A percentile compares a stretch with the other conserved stretches of the same genome.
These are phyloP conservation scores for Vanessa atalanta DNA, from an alignment of 1,140 invertebrate species.

Conservation along the genomic window DNA sequence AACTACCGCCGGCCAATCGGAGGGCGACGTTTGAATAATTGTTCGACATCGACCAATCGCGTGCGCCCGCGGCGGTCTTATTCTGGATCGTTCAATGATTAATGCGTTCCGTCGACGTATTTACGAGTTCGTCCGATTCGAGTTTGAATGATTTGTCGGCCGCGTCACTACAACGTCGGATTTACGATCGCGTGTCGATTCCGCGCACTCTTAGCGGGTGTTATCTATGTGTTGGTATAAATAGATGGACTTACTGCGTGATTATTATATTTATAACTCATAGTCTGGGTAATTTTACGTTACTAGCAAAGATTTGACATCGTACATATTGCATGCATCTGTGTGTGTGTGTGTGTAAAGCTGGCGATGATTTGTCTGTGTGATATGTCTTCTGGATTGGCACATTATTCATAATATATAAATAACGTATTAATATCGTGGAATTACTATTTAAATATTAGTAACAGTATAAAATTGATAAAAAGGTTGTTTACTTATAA, in stretches of 20 bases:
- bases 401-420: too few relatives aligned
- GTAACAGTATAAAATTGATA: too few relatives aligned
- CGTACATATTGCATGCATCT: too few relatives aligned
- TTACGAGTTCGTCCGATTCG: slow-evolving; percentile 63
- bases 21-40: slow-evolving; percentile 70
- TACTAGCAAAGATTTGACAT: background rate
- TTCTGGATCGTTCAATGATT: slow-evolving; percentile 65
- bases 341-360: too few relatives aligned
- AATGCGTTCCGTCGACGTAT: slow-evolving; percentile 62
- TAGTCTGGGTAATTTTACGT: background rate
- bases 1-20: slow-evolving; percentile 57
- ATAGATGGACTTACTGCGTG: background rate
- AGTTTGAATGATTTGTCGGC: slow-evolving; percentile 71
- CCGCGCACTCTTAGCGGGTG: slow-evolving; percentile 12
- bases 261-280: background rate
- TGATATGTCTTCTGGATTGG: too few relatives aligned
- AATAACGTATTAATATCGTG: too few relatives aligned
- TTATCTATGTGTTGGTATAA: slow-evolving; percentile 4
- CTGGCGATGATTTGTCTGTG: too few relatives aligned
- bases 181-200: slow-evolving; percentile 68
- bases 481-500: too few relatives aligned
- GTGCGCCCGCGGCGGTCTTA: slow-evolving; percentile 56
- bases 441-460: too few relatives aligned
- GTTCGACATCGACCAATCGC: slow-evolving; percentile 68
- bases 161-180: slow-evolving; percentile 53